Evolutionary conservation across 2,888 invertebrate genomes (phyloP), one percentile per base, ranked within the genome.

Genomic region (Scelioninae gen. 2): DNA sequence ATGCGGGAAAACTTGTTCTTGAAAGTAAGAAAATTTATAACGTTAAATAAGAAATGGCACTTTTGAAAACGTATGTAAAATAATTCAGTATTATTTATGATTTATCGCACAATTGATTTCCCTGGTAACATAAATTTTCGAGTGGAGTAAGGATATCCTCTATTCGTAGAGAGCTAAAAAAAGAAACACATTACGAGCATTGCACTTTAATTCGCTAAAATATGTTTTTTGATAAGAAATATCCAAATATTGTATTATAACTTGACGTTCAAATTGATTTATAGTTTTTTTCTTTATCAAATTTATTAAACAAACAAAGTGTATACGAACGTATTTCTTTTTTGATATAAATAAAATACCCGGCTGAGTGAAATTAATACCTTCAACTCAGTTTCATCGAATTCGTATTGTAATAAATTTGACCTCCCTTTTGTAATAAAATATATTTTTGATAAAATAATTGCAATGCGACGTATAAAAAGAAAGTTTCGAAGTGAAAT

Each of bases 71-170:
- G 25, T 48, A 4, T 63, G 45, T 45, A 55, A 55, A 65, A 48
- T 55, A 48, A 39, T 57, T 67, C 57, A 57, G 31, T 6, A 48
- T 15, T 57, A 55, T 65, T 65, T 50, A 67, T 46, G 50, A 50
- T 57, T 33, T 57, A 67, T 39, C 50, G 46, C 50, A 16, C 65
- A 48, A 57, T 55, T 65, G 65, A 65, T 65, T 65, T 65, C 31
- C 15, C 46, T 31, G 39, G 48, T 55, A 48, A 55, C 46, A 65
- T 65, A 55, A 55, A 65, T 65, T 65, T 64, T 53, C 22, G 4
- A 52, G 41, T 35, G 25, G 16, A 19, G 33, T 46, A 35, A 53
- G 53, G 33, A 55, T 28, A 53, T 22, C 18, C 18, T 55, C 37
- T 50, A 43, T 52, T 41, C 46, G 22, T n/a, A 22, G 7, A 13